Percentiles rank a stretch among this genome's conserved stretches.
phyloP scores from a whole-genome alignment of 2,888 invertebrate species.

The Mechanitis mazaeus region DNA sequence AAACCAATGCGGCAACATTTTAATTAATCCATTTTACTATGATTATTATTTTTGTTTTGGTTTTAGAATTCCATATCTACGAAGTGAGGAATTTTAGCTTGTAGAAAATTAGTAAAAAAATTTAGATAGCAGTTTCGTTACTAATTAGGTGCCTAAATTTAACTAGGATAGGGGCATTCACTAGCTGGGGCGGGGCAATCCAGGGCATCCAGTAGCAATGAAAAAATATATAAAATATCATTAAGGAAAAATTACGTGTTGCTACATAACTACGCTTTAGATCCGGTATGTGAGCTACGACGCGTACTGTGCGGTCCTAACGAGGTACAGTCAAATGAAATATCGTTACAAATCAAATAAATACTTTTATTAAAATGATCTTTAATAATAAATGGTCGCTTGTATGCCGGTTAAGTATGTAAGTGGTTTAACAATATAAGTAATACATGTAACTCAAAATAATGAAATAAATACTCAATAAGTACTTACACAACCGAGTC shows the following conservation, averaged over 20 bases:
- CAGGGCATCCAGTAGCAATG: constrained; percentile 73
- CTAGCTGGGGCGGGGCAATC: constrained; percentile 65
- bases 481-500: constrained; percentile 78
- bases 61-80: constrained; percentile 60
- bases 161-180: constrained; percentile 69
- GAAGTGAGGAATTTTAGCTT: constrained; percentile 47
- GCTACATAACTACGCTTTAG: constrained; percentile 57
- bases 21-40: not conserved
- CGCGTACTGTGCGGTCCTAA: constrained; percentile 41
- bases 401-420: constrained; percentile 71
- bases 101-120: constrained; percentile 44
- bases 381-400: constrained; percentile 60
- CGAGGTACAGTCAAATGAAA: constrained; percentile 60
- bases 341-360: constrained; percentile 62
- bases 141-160: constrained; percentile 60
- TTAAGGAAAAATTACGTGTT: constrained; percentile 56
- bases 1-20: constrained; percentile 43
- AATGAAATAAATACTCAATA: constrained; percentile 69
- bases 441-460: constrained; percentile 66
- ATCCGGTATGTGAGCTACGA: constrained; percentile 74
- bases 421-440: constrained; percentile 60
- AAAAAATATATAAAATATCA: constrained; percentile 56
- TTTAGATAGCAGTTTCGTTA: constrained; percentile 63
- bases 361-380: constrained; percentile 72
- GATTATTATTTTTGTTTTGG: constrained; percentile 36